These are phyloP conservation scores for Drosophila yooni DNA, from an alignment of 2,888 invertebrate genomes.

Conservation along the genomic window DNA sequence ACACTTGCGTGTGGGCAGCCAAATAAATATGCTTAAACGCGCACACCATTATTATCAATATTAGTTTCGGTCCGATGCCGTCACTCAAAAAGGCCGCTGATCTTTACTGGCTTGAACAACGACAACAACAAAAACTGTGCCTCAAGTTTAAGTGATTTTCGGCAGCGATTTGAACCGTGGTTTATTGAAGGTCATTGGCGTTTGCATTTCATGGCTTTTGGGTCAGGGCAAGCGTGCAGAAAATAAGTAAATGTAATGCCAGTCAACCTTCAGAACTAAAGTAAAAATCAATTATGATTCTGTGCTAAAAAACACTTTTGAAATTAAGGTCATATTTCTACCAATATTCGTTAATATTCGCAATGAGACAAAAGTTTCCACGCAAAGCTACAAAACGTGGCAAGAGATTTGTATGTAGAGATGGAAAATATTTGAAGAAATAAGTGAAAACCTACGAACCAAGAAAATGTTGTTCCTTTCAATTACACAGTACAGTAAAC, in stretches of 20 bases:
- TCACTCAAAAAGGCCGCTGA: constrained; percentile 54
- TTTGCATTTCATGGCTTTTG: constrained; percentile 64
- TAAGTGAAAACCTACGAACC: not conserved
- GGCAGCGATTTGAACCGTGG: constrained; percentile 67
- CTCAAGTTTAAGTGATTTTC: constrained; percentile 63
- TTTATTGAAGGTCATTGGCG: constrained; percentile 69
- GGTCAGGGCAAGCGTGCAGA: constrained; percentile 55
- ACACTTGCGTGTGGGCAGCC: constrained; percentile 38
- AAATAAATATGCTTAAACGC: constrained; percentile 51
- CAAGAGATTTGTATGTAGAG: not conserved
- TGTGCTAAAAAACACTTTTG: not conserved
- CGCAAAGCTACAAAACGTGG: not conserved
- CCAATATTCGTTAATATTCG: not conserved
- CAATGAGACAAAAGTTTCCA: not conserved
- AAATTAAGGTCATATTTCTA: not conserved
- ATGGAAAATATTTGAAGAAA: not conserved
- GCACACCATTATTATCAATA: constrained; percentile 70
- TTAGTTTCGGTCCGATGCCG: constrained; percentile 43
- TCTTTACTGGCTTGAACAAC: constrained; percentile 57
- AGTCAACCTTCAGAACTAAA: constrained; percentile 16
- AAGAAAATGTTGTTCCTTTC: not conserved
- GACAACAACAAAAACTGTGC: not conserved
- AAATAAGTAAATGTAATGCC: constrained; percentile 10
- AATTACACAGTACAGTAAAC: not conserved
- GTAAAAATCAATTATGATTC: constrained; percentile 12